phyloP scores from a whole-genome alignment of 2,797 vertebrate species.

The Sebastes oblongus region DNA sequence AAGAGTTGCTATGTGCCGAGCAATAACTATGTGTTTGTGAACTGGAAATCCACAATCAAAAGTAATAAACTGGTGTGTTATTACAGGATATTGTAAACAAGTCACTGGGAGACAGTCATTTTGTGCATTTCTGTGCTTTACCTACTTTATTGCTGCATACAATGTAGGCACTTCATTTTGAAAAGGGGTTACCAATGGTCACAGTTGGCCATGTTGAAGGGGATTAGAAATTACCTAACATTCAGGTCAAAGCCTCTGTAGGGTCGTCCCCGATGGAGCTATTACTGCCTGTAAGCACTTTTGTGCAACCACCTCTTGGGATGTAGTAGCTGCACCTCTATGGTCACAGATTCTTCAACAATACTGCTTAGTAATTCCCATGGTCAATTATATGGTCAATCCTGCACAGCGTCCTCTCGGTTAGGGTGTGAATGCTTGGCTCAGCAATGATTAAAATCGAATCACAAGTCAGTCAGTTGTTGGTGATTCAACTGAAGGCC shows the following conservation, averaged over 20 bases:
- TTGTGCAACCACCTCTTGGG: background rate
- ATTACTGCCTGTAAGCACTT: background rate
- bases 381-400: background rate
- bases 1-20: background rate
- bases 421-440: background rate
- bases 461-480: background rate
- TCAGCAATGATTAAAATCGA: background rate
- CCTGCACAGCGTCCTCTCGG: accelerated
- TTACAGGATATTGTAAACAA: background rate
- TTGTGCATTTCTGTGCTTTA: background rate
- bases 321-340: background rate
- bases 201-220: background rate
- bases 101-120: background rate
- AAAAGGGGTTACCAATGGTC: background rate
- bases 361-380: background rate
- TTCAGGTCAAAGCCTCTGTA: background rate
- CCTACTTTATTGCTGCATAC: background rate
- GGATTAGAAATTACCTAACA: background rate
- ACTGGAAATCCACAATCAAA: background rate
- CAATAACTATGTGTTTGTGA: background rate
- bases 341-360: background rate
- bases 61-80: background rate
- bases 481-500: background rate
- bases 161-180: background rate
- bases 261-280: background rate